A percentile compares a stretch with the other conserved stretches of the same genome.
Conservation (phyloP, 1,140 invertebrate species). For the Ridgeia piscesae region DNA sequence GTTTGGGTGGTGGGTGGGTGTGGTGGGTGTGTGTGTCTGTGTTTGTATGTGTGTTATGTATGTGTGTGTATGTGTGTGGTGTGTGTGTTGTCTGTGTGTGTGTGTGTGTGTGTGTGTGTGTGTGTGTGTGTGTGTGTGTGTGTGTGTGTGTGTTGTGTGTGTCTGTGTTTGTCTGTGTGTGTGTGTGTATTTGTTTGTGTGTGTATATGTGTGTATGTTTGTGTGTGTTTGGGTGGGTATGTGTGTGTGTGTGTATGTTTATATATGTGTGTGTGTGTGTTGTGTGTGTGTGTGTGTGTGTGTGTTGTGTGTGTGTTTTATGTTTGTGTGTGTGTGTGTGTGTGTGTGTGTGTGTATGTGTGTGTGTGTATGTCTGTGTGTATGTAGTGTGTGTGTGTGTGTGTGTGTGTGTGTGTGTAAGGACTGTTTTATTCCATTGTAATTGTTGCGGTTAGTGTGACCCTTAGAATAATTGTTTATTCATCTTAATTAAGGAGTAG, state of each 20-base stretch:
- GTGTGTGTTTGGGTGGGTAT: not conserved
- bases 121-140: slow-evolving; percentile 8
- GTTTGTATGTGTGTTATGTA: not conserved
- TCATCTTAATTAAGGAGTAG: not conserved
- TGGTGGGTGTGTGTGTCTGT: not conserved
- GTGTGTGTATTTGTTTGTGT: not conserved
- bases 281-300: slow-evolving; percentile 2
- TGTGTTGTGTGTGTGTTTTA: no score
- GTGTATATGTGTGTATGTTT: slow-evolving; percentile 4
- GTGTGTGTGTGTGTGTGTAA: not conserved
- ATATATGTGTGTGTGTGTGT: not conserved
- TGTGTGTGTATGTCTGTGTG: slow-evolving; percentile 10
- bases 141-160: not conserved
- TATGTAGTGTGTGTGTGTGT: not conserved
- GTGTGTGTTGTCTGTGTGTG: not conserved
- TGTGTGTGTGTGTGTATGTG: not conserved
- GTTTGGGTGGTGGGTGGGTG: not conserved
- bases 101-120: not conserved
- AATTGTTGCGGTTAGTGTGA: not conserved
- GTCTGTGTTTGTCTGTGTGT: not conserved
- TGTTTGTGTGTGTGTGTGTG: not conserved
- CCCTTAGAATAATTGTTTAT: not conserved
- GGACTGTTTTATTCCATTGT: no score
- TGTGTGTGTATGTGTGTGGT: not conserved
- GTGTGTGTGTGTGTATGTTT: not conserved